These are phyloP conservation scores for Caenorhabditis sp. DNA, from an alignment of 2,888 invertebrate genomes.

Conservation along the genomic window DNA sequence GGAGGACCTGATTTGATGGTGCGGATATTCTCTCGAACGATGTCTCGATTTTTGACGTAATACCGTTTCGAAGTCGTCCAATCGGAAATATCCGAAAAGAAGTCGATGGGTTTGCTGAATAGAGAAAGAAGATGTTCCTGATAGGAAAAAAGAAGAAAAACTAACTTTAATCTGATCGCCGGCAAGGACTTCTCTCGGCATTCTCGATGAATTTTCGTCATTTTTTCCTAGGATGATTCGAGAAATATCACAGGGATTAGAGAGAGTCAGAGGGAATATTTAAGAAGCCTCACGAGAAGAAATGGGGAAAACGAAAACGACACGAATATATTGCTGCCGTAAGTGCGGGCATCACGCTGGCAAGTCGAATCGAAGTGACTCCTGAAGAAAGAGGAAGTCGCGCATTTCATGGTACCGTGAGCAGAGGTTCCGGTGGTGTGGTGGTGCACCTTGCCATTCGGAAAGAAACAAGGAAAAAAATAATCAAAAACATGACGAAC, in stretches of 20 bases:
- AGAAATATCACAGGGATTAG: slow-evolving; percentile 32
- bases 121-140: neutral
- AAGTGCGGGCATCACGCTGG: slow-evolving; percentile 19
- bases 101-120: slow-evolving; percentile 46
- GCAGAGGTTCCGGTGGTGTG: slow-evolving; percentile 29
- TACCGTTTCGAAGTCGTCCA: slow-evolving; percentile 58
- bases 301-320: no score
- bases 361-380: slow-evolving; percentile 13
- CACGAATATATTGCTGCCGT: slow-evolving; percentile 10
- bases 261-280: slow-evolving; percentile 27
- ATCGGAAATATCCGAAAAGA: slow-evolving; percentile 50
- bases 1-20: slow-evolving; percentile 64
- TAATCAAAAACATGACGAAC: slow-evolving; percentile 66
- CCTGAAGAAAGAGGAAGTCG: slow-evolving; percentile 22
- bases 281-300: slow-evolving; percentile 43
- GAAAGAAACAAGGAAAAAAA: neutral
- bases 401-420: slow-evolving; percentile 44
- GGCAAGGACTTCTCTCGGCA: slow-evolving; percentile 64
- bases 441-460: neutral
- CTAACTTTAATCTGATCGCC: slow-evolving; percentile 52
- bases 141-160: no score
- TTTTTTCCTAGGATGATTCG: slow-evolving; percentile 15
- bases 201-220: slow-evolving; percentile 62
- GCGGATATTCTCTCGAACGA: slow-evolving; percentile 68
- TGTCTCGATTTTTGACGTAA: slow-evolving; percentile 62